These are phyloP conservation scores for Drosophila leontia DNA, from an alignment of 1,140 invertebrate species.

Conservation along the genomic window DNA sequence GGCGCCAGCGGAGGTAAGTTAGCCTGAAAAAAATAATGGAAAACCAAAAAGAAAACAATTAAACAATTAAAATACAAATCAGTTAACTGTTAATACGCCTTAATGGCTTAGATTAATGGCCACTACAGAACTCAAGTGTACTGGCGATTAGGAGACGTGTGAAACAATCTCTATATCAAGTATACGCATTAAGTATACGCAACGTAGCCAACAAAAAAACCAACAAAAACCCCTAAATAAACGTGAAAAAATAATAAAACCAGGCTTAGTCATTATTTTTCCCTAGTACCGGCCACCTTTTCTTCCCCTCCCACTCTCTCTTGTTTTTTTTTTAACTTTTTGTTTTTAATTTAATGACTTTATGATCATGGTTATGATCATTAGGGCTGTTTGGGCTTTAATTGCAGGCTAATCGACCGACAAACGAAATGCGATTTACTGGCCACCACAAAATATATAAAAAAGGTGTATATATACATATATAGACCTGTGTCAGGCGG, in stretches of 20 bases:
- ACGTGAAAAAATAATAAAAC: neutral
- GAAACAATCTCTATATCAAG: constrained; percentile 12
- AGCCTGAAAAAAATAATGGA: neutral
- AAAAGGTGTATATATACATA: neutral
- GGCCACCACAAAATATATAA: neutral
- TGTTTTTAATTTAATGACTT: constrained; percentile 43
- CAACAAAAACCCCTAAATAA: neutral
- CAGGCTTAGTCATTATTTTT: constrained; percentile 1
- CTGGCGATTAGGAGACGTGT: neutral
- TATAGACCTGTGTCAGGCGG: constrained; percentile 24
- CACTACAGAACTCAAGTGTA: constrained; percentile 26
- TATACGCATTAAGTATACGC: constrained; percentile 17
- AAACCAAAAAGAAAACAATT: neutral
- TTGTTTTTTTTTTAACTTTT: neutral
- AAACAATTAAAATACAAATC: constrained; percentile 15
- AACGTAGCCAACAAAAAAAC: neutral
- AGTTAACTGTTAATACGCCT: constrained; percentile 13
- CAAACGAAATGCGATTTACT: constrained; percentile 59
- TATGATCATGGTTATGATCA: constrained; percentile 52
- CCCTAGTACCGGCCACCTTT: neutral
- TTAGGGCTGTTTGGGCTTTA: constrained; percentile 38
- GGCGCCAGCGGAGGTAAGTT: constrained; percentile 2
- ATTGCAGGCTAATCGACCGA: constrained; percentile 59
- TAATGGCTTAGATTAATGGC: constrained; percentile 27
- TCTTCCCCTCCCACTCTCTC: neutral